Conservation (phyloP, 2,888 invertebrate species). For the Netelia melanura region DNA sequence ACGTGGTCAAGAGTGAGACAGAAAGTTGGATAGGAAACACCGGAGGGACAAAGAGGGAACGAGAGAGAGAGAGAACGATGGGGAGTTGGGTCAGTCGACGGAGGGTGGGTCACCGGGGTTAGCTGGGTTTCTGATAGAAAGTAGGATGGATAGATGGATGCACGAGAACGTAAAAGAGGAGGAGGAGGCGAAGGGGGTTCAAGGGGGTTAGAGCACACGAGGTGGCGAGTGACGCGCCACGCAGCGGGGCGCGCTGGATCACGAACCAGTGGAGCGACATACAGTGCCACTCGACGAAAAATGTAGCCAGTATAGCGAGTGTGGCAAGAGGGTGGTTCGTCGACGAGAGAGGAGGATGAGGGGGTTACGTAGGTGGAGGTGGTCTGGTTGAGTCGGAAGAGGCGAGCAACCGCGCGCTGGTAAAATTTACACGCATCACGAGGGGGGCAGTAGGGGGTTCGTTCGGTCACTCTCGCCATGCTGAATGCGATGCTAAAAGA, state of each 20-base stretch:
- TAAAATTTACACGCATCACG: slow-evolving; percentile 84
- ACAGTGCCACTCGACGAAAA: slow-evolving; percentile 83
- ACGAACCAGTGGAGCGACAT: slow-evolving; percentile 71
- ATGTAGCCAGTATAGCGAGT: slow-evolving; percentile 78
- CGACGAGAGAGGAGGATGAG: slow-evolving; percentile 17
- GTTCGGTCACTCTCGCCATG: slow-evolving; percentile 74
- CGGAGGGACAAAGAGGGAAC: slow-evolving; percentile 50
- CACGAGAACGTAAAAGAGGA: slow-evolving; percentile 7
- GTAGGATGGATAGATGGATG: slow-evolving; percentile 59
- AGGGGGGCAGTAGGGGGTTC: slow-evolving; percentile 66
- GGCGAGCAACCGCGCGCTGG: slow-evolving; percentile 82
- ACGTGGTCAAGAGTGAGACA: slow-evolving; percentile 58
- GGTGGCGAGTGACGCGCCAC: slow-evolving; percentile 67
- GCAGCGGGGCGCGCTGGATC: slow-evolving; percentile 60
- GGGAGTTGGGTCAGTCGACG: not conserved
- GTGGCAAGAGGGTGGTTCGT: slow-evolving; percentile 34
- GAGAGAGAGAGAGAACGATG: slow-evolving; percentile 46
- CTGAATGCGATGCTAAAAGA: slow-evolving; percentile 84
- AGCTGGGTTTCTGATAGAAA: slow-evolving; percentile 58
- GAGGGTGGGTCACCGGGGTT: slow-evolving; percentile 29
- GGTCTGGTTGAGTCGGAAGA: slow-evolving; percentile 56
- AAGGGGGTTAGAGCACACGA: slow-evolving; percentile 44
- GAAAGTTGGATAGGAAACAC: slow-evolving; percentile 45
- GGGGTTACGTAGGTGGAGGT: not conserved
- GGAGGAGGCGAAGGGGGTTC: too few species aligned